These are phyloP conservation scores for Drosophila melanica DNA, from an alignment of 1,140 invertebrate species.

Conservation along the genomic window DNA sequence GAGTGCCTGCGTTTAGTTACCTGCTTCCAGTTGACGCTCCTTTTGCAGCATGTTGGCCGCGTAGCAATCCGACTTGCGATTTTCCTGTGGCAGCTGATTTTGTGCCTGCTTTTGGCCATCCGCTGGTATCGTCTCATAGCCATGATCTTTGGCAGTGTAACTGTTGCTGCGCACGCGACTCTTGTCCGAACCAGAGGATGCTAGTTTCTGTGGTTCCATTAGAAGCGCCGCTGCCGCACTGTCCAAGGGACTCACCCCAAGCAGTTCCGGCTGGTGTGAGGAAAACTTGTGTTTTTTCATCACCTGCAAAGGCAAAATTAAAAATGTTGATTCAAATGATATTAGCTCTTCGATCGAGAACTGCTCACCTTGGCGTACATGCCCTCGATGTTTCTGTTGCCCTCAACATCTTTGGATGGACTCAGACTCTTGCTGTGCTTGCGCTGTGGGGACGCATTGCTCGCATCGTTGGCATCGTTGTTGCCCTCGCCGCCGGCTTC, in stretches of 20 bases:
- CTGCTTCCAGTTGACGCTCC: slow-evolving; percentile 71
- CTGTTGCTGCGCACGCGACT: slow-evolving; percentile 73
- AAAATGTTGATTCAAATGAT: neutral
- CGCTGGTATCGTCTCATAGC: slow-evolving; percentile 87
- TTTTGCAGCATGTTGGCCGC: slow-evolving; percentile 75
- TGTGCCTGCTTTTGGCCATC: slow-evolving; percentile 64
- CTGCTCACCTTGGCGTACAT: slow-evolving; percentile 92
- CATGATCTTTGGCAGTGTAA: slow-evolving; percentile 85
- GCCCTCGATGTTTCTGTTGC: slow-evolving; percentile 89
- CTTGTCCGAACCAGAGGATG: slow-evolving; percentile 48
- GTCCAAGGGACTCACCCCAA: slow-evolving; percentile 72
- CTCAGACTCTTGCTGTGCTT: slow-evolving; percentile 85
- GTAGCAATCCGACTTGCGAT: slow-evolving; percentile 84
- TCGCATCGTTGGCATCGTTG: slow-evolving; percentile 75
- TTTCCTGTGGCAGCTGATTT: slow-evolving; percentile 53
- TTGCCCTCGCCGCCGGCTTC: slow-evolving; percentile 65
- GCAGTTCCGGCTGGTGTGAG: slow-evolving; percentile 70
- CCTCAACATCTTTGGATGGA: slow-evolving; percentile 89
- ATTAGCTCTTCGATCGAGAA: neutral
- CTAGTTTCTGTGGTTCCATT: slow-evolving; percentile 65
- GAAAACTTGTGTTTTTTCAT: slow-evolving; percentile 83
- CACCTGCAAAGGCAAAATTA: slow-evolving; percentile 50
- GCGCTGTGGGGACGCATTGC: slow-evolving; percentile 52
- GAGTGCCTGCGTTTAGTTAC: slow-evolving; percentile 25
- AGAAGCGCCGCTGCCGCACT: slow-evolving; percentile 66